Evolutionary conservation across 2,888 invertebrate genomes (phyloP).

Genomic region (Pyrrhia umbra): DNA sequence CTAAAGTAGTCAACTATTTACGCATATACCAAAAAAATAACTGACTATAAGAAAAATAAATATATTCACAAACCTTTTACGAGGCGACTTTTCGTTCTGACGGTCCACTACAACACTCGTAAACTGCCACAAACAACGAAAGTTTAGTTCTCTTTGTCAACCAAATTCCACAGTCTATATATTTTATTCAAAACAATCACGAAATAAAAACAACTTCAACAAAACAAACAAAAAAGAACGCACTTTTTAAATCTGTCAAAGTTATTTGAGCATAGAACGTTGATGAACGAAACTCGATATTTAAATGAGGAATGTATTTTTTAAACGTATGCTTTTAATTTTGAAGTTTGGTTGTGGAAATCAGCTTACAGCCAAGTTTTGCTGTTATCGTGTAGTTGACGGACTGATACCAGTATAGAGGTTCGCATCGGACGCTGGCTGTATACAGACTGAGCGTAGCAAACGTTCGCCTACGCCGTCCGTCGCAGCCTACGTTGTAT

Average conservation of each 20-base stretch:
- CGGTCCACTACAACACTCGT: conserved; percentile 47
- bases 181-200: conserved; percentile 18
- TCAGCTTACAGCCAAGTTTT: conserved; percentile 54
- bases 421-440: conserved; percentile 70
- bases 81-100: conserved; percentile 46
- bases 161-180: conserved; percentile 32
- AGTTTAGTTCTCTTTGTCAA: conserved; percentile 38
- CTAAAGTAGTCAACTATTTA: no score
- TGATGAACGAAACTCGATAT: not conserved
- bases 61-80: conserved; percentile 57
- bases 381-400: conserved; percentile 61
- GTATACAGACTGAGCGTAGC: conserved; percentile 67
- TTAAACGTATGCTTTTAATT: conserved; percentile 5
- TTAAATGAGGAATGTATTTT: not conserved
- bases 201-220: conserved; percentile 4
- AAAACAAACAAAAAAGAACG: conserved; percentile 8
- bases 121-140: conserved; percentile 53
- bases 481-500: conserved; percentile 51
- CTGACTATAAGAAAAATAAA: not conserved
- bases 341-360: not conserved
- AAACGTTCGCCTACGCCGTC: conserved; percentile 48
- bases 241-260: conserved; percentile 37
- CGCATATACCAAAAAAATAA: not conserved
- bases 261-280: conserved; percentile 30
- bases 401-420: conserved; percentile 52